phyloP scores from a whole-genome alignment of 2,888 invertebrate genomes.

The Xiphydria camelus region DNA sequence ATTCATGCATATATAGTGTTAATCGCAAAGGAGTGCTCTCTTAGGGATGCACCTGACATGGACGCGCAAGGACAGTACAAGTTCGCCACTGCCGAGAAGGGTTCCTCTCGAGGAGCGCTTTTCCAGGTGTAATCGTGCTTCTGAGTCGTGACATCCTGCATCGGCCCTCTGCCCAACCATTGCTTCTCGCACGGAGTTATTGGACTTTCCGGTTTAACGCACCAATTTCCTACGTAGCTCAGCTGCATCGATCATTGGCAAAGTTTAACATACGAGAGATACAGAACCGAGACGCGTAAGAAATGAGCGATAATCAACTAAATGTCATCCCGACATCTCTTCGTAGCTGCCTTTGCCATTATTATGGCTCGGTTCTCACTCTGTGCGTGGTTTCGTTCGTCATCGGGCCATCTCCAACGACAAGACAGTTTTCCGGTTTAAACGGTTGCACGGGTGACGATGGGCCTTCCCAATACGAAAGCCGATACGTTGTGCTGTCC shows the following conservation, averaged over 20 bases:
- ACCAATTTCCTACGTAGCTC: constrained; percentile 52
- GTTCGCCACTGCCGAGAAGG: constrained; percentile 30
- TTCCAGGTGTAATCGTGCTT: constrained; percentile 69
- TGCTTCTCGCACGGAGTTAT: constrained; percentile 39
- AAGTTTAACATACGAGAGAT: neutral
- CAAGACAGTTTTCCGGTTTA: constrained; percentile 53
- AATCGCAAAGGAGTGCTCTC: too few relatives aligned
- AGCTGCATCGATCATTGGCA: constrained; percentile 27
- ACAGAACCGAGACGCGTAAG: neutral
- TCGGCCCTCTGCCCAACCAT: constrained; percentile 62
- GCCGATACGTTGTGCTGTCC: constrained; percentile 63
- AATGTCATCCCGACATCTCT: neutral
- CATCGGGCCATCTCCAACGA: constrained; percentile 57
- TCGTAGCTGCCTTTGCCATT: neutral
- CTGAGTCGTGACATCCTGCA: constrained; percentile 73
- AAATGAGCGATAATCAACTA: neutral
- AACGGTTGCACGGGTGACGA: constrained; percentile 34
- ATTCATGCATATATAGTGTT: neutral
- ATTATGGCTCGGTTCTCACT: constrained; percentile 49
- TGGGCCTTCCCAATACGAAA: constrained; percentile 47
- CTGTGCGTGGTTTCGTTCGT: constrained; percentile 63
- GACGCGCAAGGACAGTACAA: constrained; percentile 35
- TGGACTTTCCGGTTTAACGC: constrained; percentile 32
- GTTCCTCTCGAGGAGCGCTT: constrained; percentile 17
- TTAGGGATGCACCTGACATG: constrained; percentile 44